Evolutionary conservation across 2,797 vertebrate species (phyloP), one percentile per base, ranked within the genome.

Genomic region (Lerista edwardsae): DNA sequence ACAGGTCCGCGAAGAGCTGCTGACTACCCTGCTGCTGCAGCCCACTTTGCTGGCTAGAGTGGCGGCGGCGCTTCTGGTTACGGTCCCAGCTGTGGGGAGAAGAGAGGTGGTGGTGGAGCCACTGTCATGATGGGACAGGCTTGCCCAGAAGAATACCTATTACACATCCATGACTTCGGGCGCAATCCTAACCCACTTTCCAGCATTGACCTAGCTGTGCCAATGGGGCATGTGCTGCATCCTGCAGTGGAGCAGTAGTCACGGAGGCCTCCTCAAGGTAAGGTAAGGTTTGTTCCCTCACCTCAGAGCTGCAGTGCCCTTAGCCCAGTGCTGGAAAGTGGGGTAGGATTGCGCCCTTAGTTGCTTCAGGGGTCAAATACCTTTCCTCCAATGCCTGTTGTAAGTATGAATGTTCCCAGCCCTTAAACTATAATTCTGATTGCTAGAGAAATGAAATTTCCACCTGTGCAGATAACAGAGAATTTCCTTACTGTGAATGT

Each of bases 1-100:
- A 96, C 89, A 96, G 94, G 89, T 96, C 96, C 0, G 96, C 95
- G 86, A 96, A 93, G 1, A 96, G 95, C 93, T 96, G 96, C 82
- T 96, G 96, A 91, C 95, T 96, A 69, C 96, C 96, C 69, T 95
- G 95, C 79, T 96, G 96, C 86, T 93, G 94, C 88, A 94, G 91
- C n/a, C 93, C 78, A 1, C 95, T 95, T 88, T 96, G 96, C 90
- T 96, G 95, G 77, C 96, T 95, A 0, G 96, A 96, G 86, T 96
- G 95, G 68, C 95, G 96, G 29, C 96, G 92, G 15, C 94, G 94
- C 62, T 96, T 96, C 95, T 96, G 96, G 55, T 95, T 96, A 27
- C 96, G 96, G 87, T 96, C 96, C 96, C 96, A 96, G 93, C 96
- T 96, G 90, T 3, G 64, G 79, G 82, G 57, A 92, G 68, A 91